Evolutionary conservation across 2,113 vertebrate species (phyloP), one percentile per base, ranked within the genome.

Genomic region (Trochalopteron elliotii): DNA sequence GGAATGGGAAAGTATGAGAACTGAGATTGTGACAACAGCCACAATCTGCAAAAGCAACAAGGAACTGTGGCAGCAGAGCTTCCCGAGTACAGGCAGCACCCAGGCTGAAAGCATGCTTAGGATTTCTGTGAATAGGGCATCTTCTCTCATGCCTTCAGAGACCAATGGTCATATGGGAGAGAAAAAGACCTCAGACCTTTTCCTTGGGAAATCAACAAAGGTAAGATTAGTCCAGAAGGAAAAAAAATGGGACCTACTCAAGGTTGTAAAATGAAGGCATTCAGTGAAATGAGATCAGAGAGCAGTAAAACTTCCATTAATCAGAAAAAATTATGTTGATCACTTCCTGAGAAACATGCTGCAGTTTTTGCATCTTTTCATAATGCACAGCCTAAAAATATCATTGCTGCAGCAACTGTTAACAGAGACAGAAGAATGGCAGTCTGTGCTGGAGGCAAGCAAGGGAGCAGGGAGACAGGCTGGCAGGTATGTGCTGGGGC

Each of bases 381-480:
- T 87, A 95, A 94, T 56, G 79, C 80, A 67, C 37, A 80, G 75
- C 63, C 93, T 90, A 74, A 93, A 96, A 97, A 94, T 90, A 75
- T 81, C 81, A 87, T 35, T 88, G 87, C 92, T 88, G 71, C 87
- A 81, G 78, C 83, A 88, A 95, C 92, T 86, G 85, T 70, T 97
- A 90, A 59, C 1, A 0, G 94, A 97, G 96, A 86, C 75, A 88
- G 94, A 96, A 97, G 96, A 98, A 97, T 97, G 97, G 98, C 96
- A 97, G 97, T 96, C 97, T 98, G 98, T 98, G 98, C 93, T 94
- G 94, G 93, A 98, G 97, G 96, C 96, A 94, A 94, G 97, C 95
- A 70, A 94, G 96, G 93, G 96, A 96, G 96, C 93, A 56, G 71
- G 57, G 95, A 98, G 97, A 94, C 90, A 97, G 97, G 93, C 97